phyloP scores from a whole-genome alignment of 1,140 invertebrate species.

The Anthonomus grandis region DNA sequence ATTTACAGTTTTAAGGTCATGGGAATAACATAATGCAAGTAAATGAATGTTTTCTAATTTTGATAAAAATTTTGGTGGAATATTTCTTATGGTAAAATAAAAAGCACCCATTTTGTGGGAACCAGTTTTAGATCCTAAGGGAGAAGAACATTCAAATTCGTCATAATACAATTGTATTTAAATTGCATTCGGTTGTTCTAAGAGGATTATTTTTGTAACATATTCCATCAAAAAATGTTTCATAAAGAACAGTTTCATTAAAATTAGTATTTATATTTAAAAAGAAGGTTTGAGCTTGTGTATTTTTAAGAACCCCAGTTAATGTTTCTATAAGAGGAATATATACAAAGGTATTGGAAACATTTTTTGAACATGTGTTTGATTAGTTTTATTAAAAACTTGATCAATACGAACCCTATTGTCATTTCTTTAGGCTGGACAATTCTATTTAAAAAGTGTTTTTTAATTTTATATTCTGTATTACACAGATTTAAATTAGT shows the following conservation, averaged over 20 bases:
- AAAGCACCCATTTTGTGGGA: constrained; percentile 21
- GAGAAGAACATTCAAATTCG: constrained; percentile 19
- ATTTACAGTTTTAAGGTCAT: constrained; percentile 9
- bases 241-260: background rate
- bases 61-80: constrained; percentile 1
- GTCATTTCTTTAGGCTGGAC: background rate
- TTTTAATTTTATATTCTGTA: constrained; percentile 13
- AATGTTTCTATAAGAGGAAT: constrained; percentile 9
- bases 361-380: constrained; percentile 13
- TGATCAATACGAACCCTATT: background rate
- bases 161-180: constrained; percentile 18
- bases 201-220: constrained; percentile 7
- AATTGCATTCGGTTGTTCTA: constrained; percentile 1
- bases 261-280: background rate
- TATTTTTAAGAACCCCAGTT: constrained; percentile 1
- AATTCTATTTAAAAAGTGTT: constrained; percentile 2
- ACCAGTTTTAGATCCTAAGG: constrained; percentile 19
- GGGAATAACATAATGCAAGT: constrained; percentile 11
- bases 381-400: constrained; percentile 1
- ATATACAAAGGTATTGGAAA: constrained; percentile 14
- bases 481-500: background rate
- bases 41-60: constrained; percentile 8
- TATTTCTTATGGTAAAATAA: constrained; percentile 19
- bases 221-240: background rate
- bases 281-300: background rate